Evolutionary conservation across 2,113 vertebrate species (phyloP).

Genomic region (Ictidomys tridecemlineatus): DNA sequence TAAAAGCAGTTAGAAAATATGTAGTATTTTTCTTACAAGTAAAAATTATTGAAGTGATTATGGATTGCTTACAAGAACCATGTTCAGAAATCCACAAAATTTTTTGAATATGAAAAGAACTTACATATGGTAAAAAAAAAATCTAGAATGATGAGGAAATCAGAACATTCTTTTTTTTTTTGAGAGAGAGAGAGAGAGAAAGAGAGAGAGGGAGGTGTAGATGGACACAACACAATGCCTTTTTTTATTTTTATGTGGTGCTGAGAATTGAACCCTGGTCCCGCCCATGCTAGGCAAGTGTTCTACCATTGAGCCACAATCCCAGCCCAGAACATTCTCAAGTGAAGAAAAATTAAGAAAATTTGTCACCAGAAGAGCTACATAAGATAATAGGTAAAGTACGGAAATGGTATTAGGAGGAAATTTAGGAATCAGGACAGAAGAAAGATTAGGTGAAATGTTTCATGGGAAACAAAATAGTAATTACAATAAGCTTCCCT

Average conservation of each 20-base stretch:
- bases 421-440: not conserved
- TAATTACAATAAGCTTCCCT: not conserved
- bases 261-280: too few species aligned
- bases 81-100: not conserved
- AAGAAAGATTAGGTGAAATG: not conserved
- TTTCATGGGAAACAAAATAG: not conserved
- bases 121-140: not conserved
- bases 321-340: too few species aligned
- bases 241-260: too few species aligned
- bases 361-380: not conserved
- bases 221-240: too few species aligned
- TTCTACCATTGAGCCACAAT: too few species aligned
- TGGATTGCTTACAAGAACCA: not conserved
- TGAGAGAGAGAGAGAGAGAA: too few species aligned
- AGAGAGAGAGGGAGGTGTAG: too few species aligned
- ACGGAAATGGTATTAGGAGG: not conserved
- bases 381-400: not conserved
- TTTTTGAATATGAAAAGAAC: not conserved
- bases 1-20: not conserved
- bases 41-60: not conserved
- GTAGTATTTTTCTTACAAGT: not conserved
- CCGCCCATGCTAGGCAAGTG: too few species aligned
- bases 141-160: not conserved
- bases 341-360: too few species aligned
- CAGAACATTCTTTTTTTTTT: too few species aligned